A percentile compares a stretch with the other conserved stretches of the same genome.
These are phyloP conservation scores for Capricornis sumatraensis DNA, from an alignment of 2,113 vertebrate species.

Conservation along the genomic window DNA sequence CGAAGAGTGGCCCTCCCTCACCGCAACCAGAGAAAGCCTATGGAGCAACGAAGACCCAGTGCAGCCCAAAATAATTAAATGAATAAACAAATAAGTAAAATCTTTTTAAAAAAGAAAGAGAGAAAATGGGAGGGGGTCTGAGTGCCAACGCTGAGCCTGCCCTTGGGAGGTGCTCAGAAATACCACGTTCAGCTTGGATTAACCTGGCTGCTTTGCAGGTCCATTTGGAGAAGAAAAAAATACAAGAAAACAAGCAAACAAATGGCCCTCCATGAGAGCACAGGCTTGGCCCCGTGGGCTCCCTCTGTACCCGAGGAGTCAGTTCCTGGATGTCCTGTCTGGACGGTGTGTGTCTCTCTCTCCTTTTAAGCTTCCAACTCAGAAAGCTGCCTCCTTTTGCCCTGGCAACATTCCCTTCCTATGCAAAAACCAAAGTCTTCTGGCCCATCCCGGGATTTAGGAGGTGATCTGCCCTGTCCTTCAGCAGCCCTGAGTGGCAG, in stretches of 20 bases:
- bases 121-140: not conserved
- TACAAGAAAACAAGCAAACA: not conserved
- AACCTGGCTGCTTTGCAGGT: not conserved
- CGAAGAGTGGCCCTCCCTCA: not conserved
- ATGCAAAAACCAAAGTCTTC: not conserved
- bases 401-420: not conserved
- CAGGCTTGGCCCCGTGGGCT: fast-evolving
- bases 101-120: not conserved
- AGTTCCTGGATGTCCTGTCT: not conserved
- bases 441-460: not conserved
- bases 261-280: not conserved
- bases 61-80: not conserved
- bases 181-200: fast-evolving
- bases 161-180: not conserved
- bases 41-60: not conserved
- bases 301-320: not conserved
- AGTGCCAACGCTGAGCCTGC: not conserved
- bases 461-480: not conserved
- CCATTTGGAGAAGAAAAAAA: not conserved
- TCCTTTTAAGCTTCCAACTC: not conserved
- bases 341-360: not conserved
- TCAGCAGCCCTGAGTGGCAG: not conserved
- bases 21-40: not conserved
- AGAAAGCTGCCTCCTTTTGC: not conserved
- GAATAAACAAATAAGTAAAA: not conserved